These are phyloP conservation scores for Apistogramma diplotaenia DNA, from an alignment of 2,113 vertebrate genomes.

Conservation along the genomic window DNA sequence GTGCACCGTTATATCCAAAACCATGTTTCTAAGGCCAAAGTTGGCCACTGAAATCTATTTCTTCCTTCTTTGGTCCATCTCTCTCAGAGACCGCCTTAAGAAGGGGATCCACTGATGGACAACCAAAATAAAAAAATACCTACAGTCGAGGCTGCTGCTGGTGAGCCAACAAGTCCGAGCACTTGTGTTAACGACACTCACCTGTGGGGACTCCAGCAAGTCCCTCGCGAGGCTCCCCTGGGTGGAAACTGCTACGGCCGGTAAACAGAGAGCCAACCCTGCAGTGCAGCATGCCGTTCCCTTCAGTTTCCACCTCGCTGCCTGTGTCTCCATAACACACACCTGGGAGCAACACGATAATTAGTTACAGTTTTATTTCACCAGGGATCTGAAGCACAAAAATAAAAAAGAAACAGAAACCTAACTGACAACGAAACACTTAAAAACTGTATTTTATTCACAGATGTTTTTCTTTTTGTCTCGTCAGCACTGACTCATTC, in stretches of 20 bases:
- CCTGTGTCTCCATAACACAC: constrained; percentile 78
- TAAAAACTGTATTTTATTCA: not conserved
- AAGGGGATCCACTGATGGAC: too few species aligned
- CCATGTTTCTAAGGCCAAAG: too few species aligned
- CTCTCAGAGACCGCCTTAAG: too few species aligned
- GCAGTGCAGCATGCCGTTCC: constrained; percentile 68
- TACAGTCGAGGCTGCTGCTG: not conserved
- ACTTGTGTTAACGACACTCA: constrained; percentile 24
- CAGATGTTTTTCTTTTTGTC: not conserved
- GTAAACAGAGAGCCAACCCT: constrained; percentile 77
- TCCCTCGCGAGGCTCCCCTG: constrained; percentile 70
- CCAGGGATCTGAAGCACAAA: not conserved
- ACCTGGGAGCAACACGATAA: constrained; percentile 59
- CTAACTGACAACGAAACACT: not conserved
- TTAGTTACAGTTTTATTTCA: constrained; percentile 26
- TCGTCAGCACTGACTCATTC: not conserved
- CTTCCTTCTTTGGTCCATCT: too few species aligned
- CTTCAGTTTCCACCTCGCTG: constrained; percentile 77
- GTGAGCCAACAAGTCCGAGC: not conserved
- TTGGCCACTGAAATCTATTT: too few species aligned
- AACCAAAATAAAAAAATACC: too few species aligned
- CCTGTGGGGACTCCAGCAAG: constrained; percentile 62
- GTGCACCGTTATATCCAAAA: too few species aligned
- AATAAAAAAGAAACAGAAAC: not conserved
- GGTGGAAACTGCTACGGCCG: constrained; percentile 75